Evolutionary conservation across 2,797 vertebrate genomes (phyloP).

Genomic region (Channa striata): DNA sequence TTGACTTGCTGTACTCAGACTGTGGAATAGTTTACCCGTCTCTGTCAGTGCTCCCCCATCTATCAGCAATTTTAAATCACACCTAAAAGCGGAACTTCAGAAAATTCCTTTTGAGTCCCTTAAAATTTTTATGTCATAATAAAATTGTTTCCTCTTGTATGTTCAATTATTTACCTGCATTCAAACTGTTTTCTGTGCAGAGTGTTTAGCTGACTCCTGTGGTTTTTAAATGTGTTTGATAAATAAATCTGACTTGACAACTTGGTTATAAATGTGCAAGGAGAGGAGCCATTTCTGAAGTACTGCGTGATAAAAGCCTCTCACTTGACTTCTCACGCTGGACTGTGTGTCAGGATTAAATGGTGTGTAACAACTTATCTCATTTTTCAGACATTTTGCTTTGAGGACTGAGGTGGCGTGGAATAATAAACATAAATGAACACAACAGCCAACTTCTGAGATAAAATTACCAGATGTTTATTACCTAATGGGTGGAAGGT

Average conservation of each 20-base stretch:
- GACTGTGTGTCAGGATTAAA: not conserved
- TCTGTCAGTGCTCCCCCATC: no score
- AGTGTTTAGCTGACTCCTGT: not conserved
- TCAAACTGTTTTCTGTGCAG: not conserved
- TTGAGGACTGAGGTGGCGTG: not conserved
- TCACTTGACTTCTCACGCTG: no score
- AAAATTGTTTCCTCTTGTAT: no score
- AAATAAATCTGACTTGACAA: not conserved
- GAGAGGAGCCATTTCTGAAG: not conserved
- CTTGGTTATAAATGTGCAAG: no score
- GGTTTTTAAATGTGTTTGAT: no score
- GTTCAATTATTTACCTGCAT: not conserved
- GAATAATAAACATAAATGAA: conserved; percentile 21
- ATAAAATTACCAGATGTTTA: conserved; percentile 7
- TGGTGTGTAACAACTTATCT: conserved; percentile 1
- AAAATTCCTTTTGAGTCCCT: no score
- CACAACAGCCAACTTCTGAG: not conserved
- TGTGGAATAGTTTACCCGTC: no score
- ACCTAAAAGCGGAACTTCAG: no score
- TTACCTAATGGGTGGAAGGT: conserved; percentile 5
- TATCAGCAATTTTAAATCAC: no score
- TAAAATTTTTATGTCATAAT: no score
- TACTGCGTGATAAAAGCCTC: not conserved
- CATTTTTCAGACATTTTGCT: not conserved
- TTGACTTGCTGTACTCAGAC: no score